Evolutionary conservation across 2,888 invertebrate genomes (phyloP).

Genomic region (Scaptomyza caliginosa): DNA sequence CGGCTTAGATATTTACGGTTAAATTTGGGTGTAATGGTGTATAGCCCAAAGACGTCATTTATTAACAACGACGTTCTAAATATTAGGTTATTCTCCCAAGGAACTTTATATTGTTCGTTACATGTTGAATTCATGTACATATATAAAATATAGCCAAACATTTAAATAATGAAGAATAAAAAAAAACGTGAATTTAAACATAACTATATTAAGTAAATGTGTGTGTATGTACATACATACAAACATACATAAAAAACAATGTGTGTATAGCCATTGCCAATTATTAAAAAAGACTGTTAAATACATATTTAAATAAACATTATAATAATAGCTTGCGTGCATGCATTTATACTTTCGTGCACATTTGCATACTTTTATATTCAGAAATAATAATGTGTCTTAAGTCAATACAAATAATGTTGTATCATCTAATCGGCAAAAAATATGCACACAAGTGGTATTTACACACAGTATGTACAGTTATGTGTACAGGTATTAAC

Average conservation of each 20-base stretch:
- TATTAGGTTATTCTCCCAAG: background rate
- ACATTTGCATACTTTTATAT: background rate
- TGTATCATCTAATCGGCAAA: slow-evolving; percentile 4
- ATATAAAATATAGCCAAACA: slow-evolving; percentile 21
- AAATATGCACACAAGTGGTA: background rate
- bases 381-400: background rate
- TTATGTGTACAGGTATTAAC: background rate
- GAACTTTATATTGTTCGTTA: background rate
- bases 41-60: background rate
- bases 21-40: background rate
- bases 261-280: slow-evolving; percentile 68
- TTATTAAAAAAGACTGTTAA: slow-evolving; percentile 68
- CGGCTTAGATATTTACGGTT: background rate
- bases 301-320: slow-evolving; percentile 39
- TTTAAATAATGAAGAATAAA: background rate
- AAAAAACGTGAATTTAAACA: slow-evolving; percentile 11
- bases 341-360: background rate
- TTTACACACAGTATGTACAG: background rate
- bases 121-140: background rate
- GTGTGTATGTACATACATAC: slow-evolving; percentile 13
- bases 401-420: background rate
- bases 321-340: slow-evolving; percentile 2
- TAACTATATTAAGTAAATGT: slow-evolving; percentile 14
- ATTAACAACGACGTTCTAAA: slow-evolving; percentile 1
- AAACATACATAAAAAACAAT: slow-evolving; percentile 41